These are phyloP conservation scores for Pollachius pollachius DNA, from an alignment of 2,113 vertebrate genomes.

Conservation along the genomic window DNA sequence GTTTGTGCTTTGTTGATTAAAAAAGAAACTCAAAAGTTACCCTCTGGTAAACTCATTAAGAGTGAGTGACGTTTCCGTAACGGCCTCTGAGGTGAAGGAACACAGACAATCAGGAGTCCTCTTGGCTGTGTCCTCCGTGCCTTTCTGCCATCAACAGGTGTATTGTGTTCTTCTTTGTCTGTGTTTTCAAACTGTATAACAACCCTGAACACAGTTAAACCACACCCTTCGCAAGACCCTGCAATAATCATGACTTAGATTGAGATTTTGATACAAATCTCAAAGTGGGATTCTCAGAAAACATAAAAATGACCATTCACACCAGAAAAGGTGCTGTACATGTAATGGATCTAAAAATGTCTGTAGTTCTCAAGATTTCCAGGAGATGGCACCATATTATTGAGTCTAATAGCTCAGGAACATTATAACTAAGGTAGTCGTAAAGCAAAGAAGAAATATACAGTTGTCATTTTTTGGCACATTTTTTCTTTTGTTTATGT, in stretches of 20 bases:
- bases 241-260: slow-evolving; percentile 54
- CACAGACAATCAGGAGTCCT: slow-evolving; percentile 43
- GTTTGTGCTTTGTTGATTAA: slow-evolving; percentile 81
- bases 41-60: slow-evolving; percentile 53
- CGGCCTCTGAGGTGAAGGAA: slow-evolving; percentile 56
- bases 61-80: slow-evolving; percentile 64
- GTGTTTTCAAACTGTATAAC: no score
- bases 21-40: slow-evolving; percentile 68
- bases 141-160: no score
- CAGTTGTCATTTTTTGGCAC: slow-evolving; percentile 78
- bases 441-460: slow-evolving; percentile 73
- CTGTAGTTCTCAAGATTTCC: slow-evolving; percentile 78
- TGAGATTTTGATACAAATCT: slow-evolving; percentile 57
- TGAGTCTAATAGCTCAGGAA: slow-evolving; percentile 73
- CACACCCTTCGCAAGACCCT: slow-evolving; percentile 58
- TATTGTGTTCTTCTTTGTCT: no score
- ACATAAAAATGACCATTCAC: slow-evolving; percentile 58
- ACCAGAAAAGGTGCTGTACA: slow-evolving; percentile 46
- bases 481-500: slow-evolving; percentile 63
- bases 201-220: slow-evolving; percentile 26
- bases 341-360: slow-evolving; percentile 65
- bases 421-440: slow-evolving; percentile 72
- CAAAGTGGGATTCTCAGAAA: slow-evolving; percentile 55
- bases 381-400: slow-evolving; percentile 82
- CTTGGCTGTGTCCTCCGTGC: slow-evolving; percentile 14